Evolutionary conservation across 64 coral and sea anemone genomes (phyloP).

Genomic region (Pocillopora verrucosa): DNA sequence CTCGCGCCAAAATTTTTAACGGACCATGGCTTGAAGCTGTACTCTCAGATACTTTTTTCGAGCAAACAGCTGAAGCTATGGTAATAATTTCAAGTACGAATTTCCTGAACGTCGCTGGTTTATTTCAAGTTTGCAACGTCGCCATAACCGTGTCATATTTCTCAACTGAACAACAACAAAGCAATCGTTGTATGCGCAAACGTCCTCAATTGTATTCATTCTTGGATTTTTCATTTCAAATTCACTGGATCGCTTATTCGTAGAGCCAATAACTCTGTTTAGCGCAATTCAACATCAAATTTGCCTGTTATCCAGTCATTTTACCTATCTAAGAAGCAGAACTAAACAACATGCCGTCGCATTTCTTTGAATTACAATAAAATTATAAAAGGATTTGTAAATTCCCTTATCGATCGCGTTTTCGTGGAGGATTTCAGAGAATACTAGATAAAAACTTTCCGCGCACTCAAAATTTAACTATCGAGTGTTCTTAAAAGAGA

Average conservation of each 20-base stretch:
- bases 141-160: background rate
- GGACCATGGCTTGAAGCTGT: background rate
- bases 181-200: constrained; percentile 3
- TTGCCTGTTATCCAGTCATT: background rate
- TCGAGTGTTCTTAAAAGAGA: background rate
- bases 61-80: background rate
- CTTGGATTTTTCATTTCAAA: background rate
- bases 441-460: background rate
- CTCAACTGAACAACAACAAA: constrained; percentile 21
- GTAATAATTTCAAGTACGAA: background rate
- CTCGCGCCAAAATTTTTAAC: constrained; percentile 45
- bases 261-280: background rate
- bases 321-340: too few species aligned
- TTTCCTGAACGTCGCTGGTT: background rate
- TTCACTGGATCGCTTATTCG: background rate
- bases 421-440: background rate
- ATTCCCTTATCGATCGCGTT: constrained; percentile 18
- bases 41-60: too few species aligned
- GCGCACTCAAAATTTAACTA: background rate
- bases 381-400: background rate
- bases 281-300: background rate
- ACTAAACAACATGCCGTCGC: background rate
- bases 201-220: background rate
- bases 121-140: background rate
- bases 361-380: background rate